phyloP scores from a whole-genome alignment of 2,797 vertebrate species.

The Potorous gilbertii region DNA sequence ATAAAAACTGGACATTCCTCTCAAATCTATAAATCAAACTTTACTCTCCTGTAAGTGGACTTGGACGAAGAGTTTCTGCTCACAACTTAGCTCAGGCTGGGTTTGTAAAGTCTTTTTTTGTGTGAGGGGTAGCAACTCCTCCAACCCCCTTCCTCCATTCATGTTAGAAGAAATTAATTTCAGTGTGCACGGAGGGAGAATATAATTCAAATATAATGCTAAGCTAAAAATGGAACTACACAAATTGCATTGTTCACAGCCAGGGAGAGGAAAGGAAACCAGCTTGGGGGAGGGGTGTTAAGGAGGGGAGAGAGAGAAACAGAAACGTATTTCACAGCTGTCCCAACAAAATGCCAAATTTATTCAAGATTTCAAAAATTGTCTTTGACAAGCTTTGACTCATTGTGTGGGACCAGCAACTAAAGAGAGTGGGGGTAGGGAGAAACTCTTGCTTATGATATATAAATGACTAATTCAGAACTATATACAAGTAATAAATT shows the following conservation, averaged over 20 bases:
- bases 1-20: slow-evolving; percentile 62
- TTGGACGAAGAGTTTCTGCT: slow-evolving; percentile 63
- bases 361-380: slow-evolving; percentile 81
- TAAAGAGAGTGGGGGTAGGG: slow-evolving; percentile 54
- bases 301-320: neutral
- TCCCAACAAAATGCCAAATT: slow-evolving; percentile 82
- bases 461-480: slow-evolving; percentile 76
- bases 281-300: neutral
- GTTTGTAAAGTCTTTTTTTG: slow-evolving; percentile 71
- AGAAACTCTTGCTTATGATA: slow-evolving; percentile 75
- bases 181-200: slow-evolving; percentile 68
- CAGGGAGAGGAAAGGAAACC: slow-evolving; percentile 74
- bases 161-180: slow-evolving; percentile 79
- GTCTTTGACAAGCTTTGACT: slow-evolving; percentile 77
- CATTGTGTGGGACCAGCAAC: slow-evolving; percentile 68
- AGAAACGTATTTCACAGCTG: slow-evolving; percentile 81
- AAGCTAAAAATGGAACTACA: slow-evolving; percentile 75
- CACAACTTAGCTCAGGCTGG: slow-evolving; percentile 58
- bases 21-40: slow-evolving; percentile 76
- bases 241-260: slow-evolving; percentile 74
- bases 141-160: slow-evolving; percentile 42
- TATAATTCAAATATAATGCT: slow-evolving; percentile 76
- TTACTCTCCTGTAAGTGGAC: slow-evolving; percentile 64
- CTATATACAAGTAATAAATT: slow-evolving; percentile 77
- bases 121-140: slow-evolving; percentile 57